These are phyloP conservation scores for Zosterops hypoxanthus DNA, from an alignment of 2,113 vertebrate genomes.

Conservation along the genomic window DNA sequence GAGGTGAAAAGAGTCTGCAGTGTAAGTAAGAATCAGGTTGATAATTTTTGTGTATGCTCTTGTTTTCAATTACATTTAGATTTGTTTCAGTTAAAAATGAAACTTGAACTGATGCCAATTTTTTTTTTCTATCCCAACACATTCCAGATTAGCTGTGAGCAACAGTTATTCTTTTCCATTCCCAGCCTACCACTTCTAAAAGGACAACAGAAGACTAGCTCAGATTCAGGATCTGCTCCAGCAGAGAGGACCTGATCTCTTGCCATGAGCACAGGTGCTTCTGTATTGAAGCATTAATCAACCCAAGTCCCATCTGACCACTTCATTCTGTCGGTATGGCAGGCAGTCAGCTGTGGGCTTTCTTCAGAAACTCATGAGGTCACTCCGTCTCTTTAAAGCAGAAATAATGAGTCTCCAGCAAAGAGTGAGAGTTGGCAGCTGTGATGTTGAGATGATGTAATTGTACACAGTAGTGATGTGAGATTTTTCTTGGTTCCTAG, in stretches of 20 bases:
- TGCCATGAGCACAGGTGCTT: conserved; percentile 36
- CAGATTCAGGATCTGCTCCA: not conserved
- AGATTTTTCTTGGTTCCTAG: conserved; percentile 60
- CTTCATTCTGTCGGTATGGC: not conserved
- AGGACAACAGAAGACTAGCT: not conserved
- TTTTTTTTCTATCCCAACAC: not conserved
- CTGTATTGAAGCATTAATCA: conserved; percentile 20
- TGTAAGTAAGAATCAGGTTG: not conserved
- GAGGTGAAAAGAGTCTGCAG: not conserved
- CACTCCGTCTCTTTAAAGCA: conserved; percentile 11
- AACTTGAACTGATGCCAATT: not conserved
- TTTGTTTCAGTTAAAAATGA: conserved; percentile 12
- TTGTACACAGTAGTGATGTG: conserved; percentile 45
- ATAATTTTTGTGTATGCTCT: not conserved
- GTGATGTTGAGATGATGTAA: conserved; percentile 55
- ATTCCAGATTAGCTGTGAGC: not conserved
- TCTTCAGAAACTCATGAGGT: conserved; percentile 51
- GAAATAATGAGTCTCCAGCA: conserved; percentile 22
- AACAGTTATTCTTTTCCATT: not conserved
- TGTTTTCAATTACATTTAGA: not conserved
- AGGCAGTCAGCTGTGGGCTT: conserved; percentile 27
- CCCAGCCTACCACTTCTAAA: not conserved
- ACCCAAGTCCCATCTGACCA: not conserved
- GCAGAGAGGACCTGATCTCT: not conserved
- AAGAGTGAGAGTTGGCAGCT: conserved; percentile 42